Evolutionary conservation across 2,888 invertebrate species (phyloP).

Genomic region (Drosophila subquinaria): DNA sequence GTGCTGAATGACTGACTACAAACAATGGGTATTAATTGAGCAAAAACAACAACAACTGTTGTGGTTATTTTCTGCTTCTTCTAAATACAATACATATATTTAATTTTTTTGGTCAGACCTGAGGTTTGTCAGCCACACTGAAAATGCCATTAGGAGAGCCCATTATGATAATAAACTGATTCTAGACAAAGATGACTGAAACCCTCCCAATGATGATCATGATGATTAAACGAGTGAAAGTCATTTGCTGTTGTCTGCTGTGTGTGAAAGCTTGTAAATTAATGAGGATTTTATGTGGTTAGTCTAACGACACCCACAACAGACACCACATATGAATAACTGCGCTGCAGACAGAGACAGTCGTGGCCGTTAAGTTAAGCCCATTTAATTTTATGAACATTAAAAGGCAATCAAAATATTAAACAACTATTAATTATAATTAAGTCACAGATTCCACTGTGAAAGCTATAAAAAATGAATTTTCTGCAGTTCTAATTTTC

Average conservation of each 20-base stretch:
- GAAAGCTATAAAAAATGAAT: constrained; percentile 3
- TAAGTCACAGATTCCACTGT: constrained; percentile 12
- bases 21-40: constrained; percentile 54
- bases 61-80: constrained; percentile 5
- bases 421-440: constrained; percentile 49
- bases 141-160: constrained; percentile 39
- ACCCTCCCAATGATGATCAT: constrained; percentile 29
- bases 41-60: constrained; percentile 24
- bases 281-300: constrained; percentile 72
- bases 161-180: constrained; percentile 33
- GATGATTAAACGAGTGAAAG: constrained; percentile 70
- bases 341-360: constrained; percentile 18
- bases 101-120: constrained; percentile 19
- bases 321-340: constrained; percentile 26
- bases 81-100: neutral
- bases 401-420: constrained; percentile 51
- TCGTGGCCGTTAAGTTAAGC: constrained; percentile 41
- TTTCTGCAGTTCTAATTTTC: neutral
- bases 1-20: constrained; percentile 37
- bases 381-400: constrained; percentile 47
- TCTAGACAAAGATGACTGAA: constrained; percentile 52
- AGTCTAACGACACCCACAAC: constrained; percentile 52
- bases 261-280: constrained; percentile 67
- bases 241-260: constrained; percentile 34
- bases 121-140: constrained; percentile 27